Evolutionary conservation across 2,888 invertebrate species (phyloP).

Genomic region (Harpalus rubripes): DNA sequence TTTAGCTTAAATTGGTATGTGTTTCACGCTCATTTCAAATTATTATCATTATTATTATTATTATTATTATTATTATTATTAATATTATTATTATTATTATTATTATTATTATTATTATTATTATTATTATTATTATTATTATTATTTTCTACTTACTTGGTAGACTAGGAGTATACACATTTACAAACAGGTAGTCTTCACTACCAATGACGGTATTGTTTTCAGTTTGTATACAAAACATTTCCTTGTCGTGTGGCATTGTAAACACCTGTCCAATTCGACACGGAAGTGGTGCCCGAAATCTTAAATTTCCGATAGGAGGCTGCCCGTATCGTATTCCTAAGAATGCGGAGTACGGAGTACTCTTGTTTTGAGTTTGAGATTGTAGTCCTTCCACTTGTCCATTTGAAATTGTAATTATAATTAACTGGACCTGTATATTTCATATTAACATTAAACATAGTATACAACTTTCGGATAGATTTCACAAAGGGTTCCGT

Average conservation of each 20-base stretch:
- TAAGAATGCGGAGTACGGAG: not conserved
- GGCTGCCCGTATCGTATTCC: constrained; percentile 25
- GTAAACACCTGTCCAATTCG: constrained; percentile 31
- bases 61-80: too few relatives aligned
- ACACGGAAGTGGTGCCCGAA: not conserved
- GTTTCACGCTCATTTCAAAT: too few relatives aligned
- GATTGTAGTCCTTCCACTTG: not conserved
- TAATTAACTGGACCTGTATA: constrained; percentile 1
- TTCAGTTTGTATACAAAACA: not conserved
- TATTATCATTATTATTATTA: too few relatives aligned
- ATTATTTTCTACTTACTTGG: not conserved
- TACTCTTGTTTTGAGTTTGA: constrained; percentile 12
- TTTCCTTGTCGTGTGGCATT: constrained; percentile 42
- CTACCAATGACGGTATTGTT: not conserved
- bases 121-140: too few relatives aligned
- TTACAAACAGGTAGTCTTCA: constrained; percentile 45
- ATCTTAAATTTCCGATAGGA: constrained; percentile 17
- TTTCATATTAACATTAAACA: not conserved
- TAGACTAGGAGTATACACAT: constrained; percentile 24
- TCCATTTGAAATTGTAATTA: not conserved
- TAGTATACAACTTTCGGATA: too few relatives aligned
- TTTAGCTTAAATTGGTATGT: too few relatives aligned
- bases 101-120: too few relatives aligned
- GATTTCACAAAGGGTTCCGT: too few relatives aligned
- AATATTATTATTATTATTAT: too few relatives aligned